Conservation (phyloP, 2,888 invertebrate species). For the Phyllotreta cruciferae region DNA sequence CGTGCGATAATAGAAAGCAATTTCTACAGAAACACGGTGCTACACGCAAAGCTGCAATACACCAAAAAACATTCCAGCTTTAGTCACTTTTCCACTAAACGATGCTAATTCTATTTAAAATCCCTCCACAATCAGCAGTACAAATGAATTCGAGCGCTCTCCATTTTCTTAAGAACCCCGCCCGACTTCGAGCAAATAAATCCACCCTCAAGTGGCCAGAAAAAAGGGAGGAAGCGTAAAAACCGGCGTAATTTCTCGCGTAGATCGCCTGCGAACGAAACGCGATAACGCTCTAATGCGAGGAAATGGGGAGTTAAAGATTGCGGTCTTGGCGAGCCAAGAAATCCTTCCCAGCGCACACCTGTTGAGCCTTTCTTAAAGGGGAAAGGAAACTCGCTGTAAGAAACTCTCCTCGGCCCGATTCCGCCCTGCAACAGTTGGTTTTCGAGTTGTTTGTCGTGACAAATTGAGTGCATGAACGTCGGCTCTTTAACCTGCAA, state of each 20-base stretch:
- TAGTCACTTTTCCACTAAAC: too few relatives aligned
- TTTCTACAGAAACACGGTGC: too few relatives aligned
- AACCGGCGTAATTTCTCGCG: slow-evolving; percentile 14
- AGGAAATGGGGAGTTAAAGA: slow-evolving; percentile 37
- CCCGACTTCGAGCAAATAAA: slow-evolving; percentile 4
- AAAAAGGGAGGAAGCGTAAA: slow-evolving; percentile 3
- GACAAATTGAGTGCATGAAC: slow-evolving; percentile 20
- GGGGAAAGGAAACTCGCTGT: slow-evolving; percentile 38
- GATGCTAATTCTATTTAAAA: too few relatives aligned
- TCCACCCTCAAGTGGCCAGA: slow-evolving; percentile 4
- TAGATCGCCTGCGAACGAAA: slow-evolving; percentile 23
- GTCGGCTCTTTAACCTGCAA: slow-evolving; percentile 6
- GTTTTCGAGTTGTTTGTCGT: slow-evolving; percentile 22
- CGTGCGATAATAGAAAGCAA: too few relatives aligned
- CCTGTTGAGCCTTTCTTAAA: slow-evolving; percentile 47
- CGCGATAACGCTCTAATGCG: slow-evolving; percentile 34
- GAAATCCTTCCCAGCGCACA: slow-evolving; percentile 47
- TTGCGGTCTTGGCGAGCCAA: slow-evolving; percentile 42
- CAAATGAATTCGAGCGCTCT: too few relatives aligned
- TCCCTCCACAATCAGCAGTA: too few relatives aligned
- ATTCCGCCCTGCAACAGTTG: slow-evolving; percentile 39
- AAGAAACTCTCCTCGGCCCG: slow-evolving; percentile 35
- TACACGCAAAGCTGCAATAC: too few relatives aligned
- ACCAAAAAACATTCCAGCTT: too few relatives aligned
- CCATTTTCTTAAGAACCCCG: too few relatives aligned